These are phyloP conservation scores for Campaea margaritaria DNA, from an alignment of 2,888 invertebrate genomes.

Conservation along the genomic window DNA sequence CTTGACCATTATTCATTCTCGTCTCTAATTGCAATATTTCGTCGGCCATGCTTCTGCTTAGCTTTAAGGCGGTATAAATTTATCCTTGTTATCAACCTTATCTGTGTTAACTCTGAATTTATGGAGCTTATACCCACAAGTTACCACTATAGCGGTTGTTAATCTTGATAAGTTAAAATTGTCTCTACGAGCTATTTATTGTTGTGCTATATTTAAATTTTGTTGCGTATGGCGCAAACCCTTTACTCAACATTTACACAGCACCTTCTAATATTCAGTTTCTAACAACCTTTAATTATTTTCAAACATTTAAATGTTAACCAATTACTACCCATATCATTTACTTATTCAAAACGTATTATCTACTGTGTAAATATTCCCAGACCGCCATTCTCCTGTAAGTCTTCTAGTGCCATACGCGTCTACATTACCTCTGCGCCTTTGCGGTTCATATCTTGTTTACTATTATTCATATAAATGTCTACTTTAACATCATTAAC, in stretches of 20 bases:
- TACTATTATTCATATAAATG: not conserved
- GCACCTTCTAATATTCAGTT: no score
- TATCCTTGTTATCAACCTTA: conserved; percentile 41
- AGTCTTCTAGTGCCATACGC: no score
- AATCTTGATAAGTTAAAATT: conserved; percentile 28
- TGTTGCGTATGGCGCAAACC: not conserved
- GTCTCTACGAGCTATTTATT: conserved; percentile 9
- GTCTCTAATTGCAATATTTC: conserved; percentile 28
- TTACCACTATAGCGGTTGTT: conserved; percentile 12
- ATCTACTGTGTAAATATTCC: no score
- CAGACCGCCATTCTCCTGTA: no score
- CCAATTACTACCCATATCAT: no score
- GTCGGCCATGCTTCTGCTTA: conserved; percentile 16
- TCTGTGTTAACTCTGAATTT: conserved; percentile 41
- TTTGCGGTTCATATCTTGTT: not conserved
- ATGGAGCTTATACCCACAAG: conserved; percentile 24
- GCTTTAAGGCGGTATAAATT: conserved; percentile 29
- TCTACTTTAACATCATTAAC: conserved; percentile 1
- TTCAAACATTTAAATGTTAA: no score
- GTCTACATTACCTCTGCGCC: no score
- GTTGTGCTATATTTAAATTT: conserved; percentile 1
- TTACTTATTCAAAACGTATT: no score
- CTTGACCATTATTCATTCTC: conserved; percentile 23
- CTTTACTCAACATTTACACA: no score
- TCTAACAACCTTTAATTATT: no score